These are phyloP conservation scores for Chromoteleia sp. DNA, from an alignment of 2,888 invertebrate genomes.

Conservation along the genomic window DNA sequence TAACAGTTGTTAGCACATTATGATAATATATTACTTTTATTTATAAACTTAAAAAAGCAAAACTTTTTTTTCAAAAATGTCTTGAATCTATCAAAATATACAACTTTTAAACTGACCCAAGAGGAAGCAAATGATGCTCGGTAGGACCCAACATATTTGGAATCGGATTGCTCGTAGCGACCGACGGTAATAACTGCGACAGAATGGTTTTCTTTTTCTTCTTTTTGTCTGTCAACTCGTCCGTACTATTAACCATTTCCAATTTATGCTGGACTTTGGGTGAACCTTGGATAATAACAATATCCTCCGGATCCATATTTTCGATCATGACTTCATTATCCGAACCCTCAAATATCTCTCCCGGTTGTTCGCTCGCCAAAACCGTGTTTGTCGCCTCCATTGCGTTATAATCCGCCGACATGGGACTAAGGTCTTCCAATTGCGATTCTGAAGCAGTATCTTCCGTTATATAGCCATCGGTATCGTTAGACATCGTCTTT, in stretches of 20 bases:
- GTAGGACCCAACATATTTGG: slow-evolving; percentile 87
- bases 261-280: slow-evolving; percentile 84
- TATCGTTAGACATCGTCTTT: slow-evolving; percentile 73
- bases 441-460: slow-evolving; percentile 82
- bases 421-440: slow-evolving; percentile 82
- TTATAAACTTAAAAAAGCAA: slow-evolving; percentile 14
- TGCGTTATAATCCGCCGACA: slow-evolving; percentile 83
- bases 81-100: slow-evolving; percentile 8
- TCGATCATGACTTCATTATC: slow-evolving; percentile 77
- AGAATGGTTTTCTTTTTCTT: slow-evolving; percentile 89
- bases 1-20: slow-evolving; percentile 73
- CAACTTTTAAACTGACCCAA: slow-evolving; percentile 83
- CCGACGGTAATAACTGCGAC: slow-evolving; percentile 88
- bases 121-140: slow-evolving; percentile 90
- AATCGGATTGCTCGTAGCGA: slow-evolving; percentile 83
- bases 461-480: slow-evolving; percentile 81
- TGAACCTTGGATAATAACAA: slow-evolving; percentile 78
- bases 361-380: slow-evolving; percentile 73
- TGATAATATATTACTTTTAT: slow-evolving; percentile 1
- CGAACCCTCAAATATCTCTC: slow-evolving; percentile 77
- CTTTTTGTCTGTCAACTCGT: slow-evolving; percentile 86
- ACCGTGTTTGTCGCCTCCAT: slow-evolving; percentile 78
- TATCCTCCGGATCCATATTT: slow-evolving; percentile 77
- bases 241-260: slow-evolving; percentile 79
- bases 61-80: too few species aligned